Evolutionary conservation across 2,797 vertebrate species (phyloP), one percentile per base, ranked within the genome.

Genomic region (Hemitrygon akajei): DNA sequence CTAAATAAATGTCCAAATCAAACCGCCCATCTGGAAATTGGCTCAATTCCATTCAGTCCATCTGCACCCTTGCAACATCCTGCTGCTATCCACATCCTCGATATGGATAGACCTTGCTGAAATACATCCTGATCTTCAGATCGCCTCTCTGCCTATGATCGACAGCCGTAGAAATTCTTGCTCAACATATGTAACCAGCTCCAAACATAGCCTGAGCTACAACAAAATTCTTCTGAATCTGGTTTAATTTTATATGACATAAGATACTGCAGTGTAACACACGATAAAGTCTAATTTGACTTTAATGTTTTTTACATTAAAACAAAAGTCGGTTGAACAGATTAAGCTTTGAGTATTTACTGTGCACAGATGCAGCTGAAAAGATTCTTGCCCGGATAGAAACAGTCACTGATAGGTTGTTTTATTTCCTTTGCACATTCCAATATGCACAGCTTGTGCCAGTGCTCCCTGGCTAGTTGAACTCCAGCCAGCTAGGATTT

Each of bases 401-500:
- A 93, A 93, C 69, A 93, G 91, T 40, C 27, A 14, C 71, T 93
- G 91, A 93, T 93, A 93, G 91, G 91, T 56, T 71, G 73, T 93
- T 93, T 93, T 37, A 93, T 93, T 93, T 93, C 71, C 91, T 93
- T 93, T 93, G 12, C 91, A 93, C 69, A 93, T 93, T 93, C 91
- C 91, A 93, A 75, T 93, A 40, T 93, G 91, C 71, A 93, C 40
- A 93, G 91, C 91, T 93, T 58, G 91, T 93, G 91, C 91, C 71
- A 93, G 71, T 93, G 40, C 71, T 76, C 91, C 69, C 71, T 12
- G 16, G 40, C 71, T 93, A 56, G 73, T 71, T 93, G 91, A 93
- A 93, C 71, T 93, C 71, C 71, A 93, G 91, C 71, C 91, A 93
- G 91, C 71, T 56, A 40, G 91, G 91, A 93, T 93, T 93, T 93